Evolutionary conservation across 2,797 vertebrate species (phyloP).

Genomic region (Hoplostethus mediterraneus): DNA sequence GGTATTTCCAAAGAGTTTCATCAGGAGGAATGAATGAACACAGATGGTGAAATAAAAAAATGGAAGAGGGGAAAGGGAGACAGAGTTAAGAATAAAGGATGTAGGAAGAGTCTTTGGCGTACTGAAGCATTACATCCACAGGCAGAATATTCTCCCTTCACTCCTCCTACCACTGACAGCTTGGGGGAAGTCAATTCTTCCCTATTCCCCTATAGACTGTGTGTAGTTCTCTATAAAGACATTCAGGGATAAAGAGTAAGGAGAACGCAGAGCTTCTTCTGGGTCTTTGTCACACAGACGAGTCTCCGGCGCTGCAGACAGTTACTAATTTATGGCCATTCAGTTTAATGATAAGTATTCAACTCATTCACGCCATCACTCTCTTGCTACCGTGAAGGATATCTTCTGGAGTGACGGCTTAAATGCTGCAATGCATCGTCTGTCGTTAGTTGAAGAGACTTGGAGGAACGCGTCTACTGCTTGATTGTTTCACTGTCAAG

Average conservation of each 20-base stretch:
- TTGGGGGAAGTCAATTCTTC: constrained; percentile 41
- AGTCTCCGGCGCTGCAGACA: too few relatives aligned
- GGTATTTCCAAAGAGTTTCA: constrained; percentile 12
- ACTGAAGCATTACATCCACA: constrained; percentile 49
- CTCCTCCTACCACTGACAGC: constrained; percentile 23
- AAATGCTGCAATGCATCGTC: too few relatives aligned
- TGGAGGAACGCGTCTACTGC: too few relatives aligned
- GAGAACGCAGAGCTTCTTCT: too few relatives aligned
- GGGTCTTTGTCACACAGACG: too few relatives aligned
- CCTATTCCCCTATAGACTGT: constrained; percentile 40
- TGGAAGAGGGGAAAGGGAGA: background rate
- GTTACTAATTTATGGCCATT: too few relatives aligned
- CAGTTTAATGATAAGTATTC: too few relatives aligned
- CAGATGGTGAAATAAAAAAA: background rate
- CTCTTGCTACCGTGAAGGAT: too few relatives aligned
- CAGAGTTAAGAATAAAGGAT: background rate
- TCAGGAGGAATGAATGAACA: constrained; percentile 5
- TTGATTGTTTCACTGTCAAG: too few relatives aligned
- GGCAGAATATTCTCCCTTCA: constrained; percentile 38
- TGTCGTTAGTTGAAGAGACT: too few relatives aligned
- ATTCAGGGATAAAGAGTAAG: constrained; percentile 31
- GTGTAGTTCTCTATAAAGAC: constrained; percentile 36
- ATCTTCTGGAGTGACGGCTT: too few relatives aligned
- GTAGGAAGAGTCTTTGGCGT: constrained; percentile 23
- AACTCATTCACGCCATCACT: too few relatives aligned